Base-by-base conservation (phyloP, 2,797 vertebrate species). In the Phyllotis vaccarum region DNA sequence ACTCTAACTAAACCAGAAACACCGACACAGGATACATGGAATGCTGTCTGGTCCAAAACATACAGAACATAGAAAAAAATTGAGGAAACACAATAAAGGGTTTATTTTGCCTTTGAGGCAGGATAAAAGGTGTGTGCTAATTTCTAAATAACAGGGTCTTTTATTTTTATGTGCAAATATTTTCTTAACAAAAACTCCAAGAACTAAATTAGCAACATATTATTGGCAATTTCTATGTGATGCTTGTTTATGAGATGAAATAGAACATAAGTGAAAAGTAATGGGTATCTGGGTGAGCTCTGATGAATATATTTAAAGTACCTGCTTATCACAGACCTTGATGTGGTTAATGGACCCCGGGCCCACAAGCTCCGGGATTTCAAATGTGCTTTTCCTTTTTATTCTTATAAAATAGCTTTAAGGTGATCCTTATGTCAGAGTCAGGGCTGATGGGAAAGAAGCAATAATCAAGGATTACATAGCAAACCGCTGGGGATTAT, bases 171-270 rank as follows among this genome's bases (percentile, higher is more conserved):
- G 72, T 88, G 92, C 86, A 95, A 95, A 94, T 93, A 95, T 95
- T 97, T 96, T 96, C 89, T 95, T 92, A 96, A 95, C 68, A 95
- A 95, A 97, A 96, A 81, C 96, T 97, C 92, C 76, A 88, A 95
- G 82, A 92, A 93, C 58, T 86, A 83, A 83, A 81, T 86, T 83
- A 81, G 89, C 86, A 97, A 95, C 88, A 83, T 70, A 95, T 95
- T 93, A 92, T 37, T 37, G 95, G 56, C 95, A 92, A 96, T 75
- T 95, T 96, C 46, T 97, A 90, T 49, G 43, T 43, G 60, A 89
- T 94, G 22, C 78, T 72, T 97, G 79, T 60, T 95, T 97, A 86
- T 80, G 97, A 37, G 88, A 91, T 1, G 40, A 96, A 96, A 96
- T 80, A 93, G 8, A 64, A 86, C 62, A 64, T 88, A 95, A 93